Percentiles rank a stretch among this genome's conserved stretches.
Conservation (phyloP, 2,113 vertebrate species). For the Erpornis zantholeuca region DNA sequence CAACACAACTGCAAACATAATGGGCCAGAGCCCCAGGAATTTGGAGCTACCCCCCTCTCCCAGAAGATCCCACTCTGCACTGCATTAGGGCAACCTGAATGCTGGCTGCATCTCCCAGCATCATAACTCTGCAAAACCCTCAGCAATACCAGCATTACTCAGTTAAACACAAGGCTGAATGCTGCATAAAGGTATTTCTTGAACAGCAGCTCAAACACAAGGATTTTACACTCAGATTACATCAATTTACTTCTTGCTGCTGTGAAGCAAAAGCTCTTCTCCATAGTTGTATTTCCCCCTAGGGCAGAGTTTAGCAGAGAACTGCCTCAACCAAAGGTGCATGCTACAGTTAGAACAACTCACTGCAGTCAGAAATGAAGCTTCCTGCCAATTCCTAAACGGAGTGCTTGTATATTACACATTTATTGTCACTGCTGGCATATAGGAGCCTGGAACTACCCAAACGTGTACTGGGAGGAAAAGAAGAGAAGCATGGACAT, state of each 20-base stretch:
- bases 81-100: not conserved
- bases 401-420: not conserved
- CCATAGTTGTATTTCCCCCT: not conserved
- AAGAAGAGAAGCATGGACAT: not conserved
- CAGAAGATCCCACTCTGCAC: not conserved
- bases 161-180: not conserved
- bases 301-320: conserved; percentile 16
- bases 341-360: not conserved
- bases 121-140: not conserved
- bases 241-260: not conserved
- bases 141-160: not conserved
- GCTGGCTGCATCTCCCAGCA: not conserved
- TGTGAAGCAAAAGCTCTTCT: not conserved
- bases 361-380: not conserved
- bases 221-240: not conserved
- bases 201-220: not conserved
- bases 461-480: not conserved
- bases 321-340: not conserved
- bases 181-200: not conserved
- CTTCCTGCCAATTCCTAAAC: not conserved
- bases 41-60: not conserved
- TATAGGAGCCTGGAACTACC: not conserved
- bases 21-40: not conserved
- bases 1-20: not conserved
- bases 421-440: not conserved